Percentiles rank a stretch among this genome's conserved stretches.
Conservation (phyloP, 2,888 invertebrate species). For the Stenoptilia bipunctidactyla region DNA sequence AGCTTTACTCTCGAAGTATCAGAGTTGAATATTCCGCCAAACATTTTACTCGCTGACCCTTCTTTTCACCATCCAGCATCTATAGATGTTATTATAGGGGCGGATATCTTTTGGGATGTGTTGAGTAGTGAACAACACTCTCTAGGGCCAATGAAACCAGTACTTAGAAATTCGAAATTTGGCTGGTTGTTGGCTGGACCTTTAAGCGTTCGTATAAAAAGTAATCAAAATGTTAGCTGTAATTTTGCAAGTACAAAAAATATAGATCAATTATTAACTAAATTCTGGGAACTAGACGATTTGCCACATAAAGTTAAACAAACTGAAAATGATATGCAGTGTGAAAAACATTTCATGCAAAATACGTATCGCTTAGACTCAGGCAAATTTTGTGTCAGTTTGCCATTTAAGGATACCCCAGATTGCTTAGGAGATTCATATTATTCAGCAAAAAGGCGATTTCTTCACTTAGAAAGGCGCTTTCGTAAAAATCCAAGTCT, state of each 20-base stretch:
- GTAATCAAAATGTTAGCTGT: not conserved
- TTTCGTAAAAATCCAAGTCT: slow-evolving; percentile 5
- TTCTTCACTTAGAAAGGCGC: slow-evolving; percentile 10
- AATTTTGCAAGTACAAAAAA: not conserved
- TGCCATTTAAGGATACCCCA: slow-evolving; percentile 6
- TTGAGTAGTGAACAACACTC: slow-evolving; percentile 5
- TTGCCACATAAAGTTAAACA: not conserved
- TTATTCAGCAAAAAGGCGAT: slow-evolving; percentile 9
- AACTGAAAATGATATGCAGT: not conserved
- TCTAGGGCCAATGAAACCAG: slow-evolving; percentile 5
- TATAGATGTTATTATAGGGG: slow-evolving; percentile 8
- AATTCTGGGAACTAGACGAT: slow-evolving; percentile 6
- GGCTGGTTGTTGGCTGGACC: slow-evolving; percentile 9
- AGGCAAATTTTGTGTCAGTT: slow-evolving; percentile 6
- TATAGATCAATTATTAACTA: not conserved
- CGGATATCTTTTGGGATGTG: slow-evolving; percentile 8
- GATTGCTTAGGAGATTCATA: slow-evolving; percentile 12
- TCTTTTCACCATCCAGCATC: slow-evolving; percentile 6
- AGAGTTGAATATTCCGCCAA: too few species aligned
- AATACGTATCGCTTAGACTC: slow-evolving; percentile 4
- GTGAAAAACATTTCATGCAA: slow-evolving; percentile 6
- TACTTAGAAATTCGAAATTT: slow-evolving; percentile 5
- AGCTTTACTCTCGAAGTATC: slow-evolving; percentile 4
- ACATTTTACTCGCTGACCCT: slow-evolving; percentile 9
- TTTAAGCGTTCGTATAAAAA: slow-evolving; percentile 1